Percentiles rank a stretch among this genome's conserved stretches.
Evolutionary conservation across 1,140 invertebrate species (phyloP).

Genomic region (Eriocheir sinensis): DNA sequence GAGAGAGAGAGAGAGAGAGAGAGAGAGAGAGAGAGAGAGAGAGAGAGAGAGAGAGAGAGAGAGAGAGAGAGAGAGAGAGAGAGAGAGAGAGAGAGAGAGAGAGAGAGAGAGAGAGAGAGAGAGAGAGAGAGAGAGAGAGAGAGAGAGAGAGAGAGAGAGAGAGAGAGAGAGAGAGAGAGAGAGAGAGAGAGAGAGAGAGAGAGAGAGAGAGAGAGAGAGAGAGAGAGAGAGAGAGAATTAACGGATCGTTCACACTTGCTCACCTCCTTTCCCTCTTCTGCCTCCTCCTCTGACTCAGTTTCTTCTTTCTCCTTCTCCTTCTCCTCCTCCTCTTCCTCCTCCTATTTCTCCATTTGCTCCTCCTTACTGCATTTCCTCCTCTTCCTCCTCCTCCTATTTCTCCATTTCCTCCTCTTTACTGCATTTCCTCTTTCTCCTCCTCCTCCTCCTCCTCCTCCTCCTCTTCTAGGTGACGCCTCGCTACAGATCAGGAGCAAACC

Average conservation of each 20-base stretch:
- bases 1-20: too few species aligned
- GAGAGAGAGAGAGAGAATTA: constrained; percentile 11
- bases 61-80: too few species aligned
- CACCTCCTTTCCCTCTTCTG: too few species aligned
- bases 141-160: constrained; percentile 29
- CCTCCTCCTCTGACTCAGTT: too few species aligned
- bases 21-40: too few species aligned
- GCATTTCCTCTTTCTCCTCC: neutral
- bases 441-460: neutral
- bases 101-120: neutral
- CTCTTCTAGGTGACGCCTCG: too few species aligned
- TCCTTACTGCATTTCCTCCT: neutral
- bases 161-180: constrained; percentile 8
- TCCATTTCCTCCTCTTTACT: neutral
- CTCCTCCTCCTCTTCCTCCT: neutral
- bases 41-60: too few species aligned
- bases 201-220: constrained; percentile 15
- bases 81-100: constrained; percentile 4
- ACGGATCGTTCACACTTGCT: too few species aligned
- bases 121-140: neutral
- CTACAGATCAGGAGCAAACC: too few species aligned
- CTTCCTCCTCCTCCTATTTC: too few species aligned
- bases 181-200: neutral
- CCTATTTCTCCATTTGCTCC: neutral
- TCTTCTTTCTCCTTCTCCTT: neutral